Evolutionary conservation across 2,888 invertebrate genomes (phyloP), one percentile per base, ranked within the genome.

Genomic region (Luperina testacea): DNA sequence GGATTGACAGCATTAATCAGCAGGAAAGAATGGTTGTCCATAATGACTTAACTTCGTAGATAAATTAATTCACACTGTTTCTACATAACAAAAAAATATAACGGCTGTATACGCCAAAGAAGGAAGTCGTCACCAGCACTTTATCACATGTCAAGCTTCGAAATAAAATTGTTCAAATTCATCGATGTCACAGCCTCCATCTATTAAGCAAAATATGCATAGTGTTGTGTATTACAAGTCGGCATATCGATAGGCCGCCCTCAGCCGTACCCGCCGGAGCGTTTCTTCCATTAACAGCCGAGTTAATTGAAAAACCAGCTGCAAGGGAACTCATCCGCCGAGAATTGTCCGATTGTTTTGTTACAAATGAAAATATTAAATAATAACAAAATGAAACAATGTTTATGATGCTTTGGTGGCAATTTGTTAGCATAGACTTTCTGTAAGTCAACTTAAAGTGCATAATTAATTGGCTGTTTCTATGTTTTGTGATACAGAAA

Each of bases 221-320:
- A 89, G 85, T 87, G 80, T 48, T 83, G 85, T 80, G 75, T 78
- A 78, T 80, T 78, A 75, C 75, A 80, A 81, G 79, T 82, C 79
- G 70, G 82, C 70, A 79, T 82, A 87, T 90, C 90, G 84, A 89
- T 84, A 84, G 72, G 63, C 53, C 63, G 67, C 68, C 67, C 75
- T 71, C 65, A 75, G 80, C 72, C 77, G 80, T 64, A 85, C 80
- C 42, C 86, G 83, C 51, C 87, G 77, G 83, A 91, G 86, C 92
- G 91, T 83, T 83, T 78, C 89, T 86, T 88, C 87, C 90, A 91
- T 91, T 91, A 90, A 86, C 75, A 77, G 76, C 73, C 27, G 86
- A 86, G 89, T 92, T 92, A 92, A 92, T 92, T 92, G 90, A 85
- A 92, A 91, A 89, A 86, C 87, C 83, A 75, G 76, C 72, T 82